Evolutionary conservation across 2,888 invertebrate species (phyloP).

Genomic region (Diploptera punctata): DNA sequence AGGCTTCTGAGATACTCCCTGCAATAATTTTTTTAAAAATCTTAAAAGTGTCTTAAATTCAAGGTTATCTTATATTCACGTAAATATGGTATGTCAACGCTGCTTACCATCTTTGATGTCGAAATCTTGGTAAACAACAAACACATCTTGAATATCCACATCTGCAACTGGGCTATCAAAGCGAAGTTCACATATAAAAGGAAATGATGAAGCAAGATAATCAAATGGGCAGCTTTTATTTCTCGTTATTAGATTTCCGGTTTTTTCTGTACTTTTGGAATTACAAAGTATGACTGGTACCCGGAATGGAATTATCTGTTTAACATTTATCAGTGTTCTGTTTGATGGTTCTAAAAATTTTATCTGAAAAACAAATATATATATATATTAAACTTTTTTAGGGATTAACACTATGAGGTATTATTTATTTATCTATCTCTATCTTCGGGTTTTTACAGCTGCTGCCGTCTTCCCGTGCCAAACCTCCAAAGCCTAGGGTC

Average conservation of each 20-base stretch:
- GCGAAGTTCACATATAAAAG: slow-evolving; percentile 56
- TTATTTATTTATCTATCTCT: too few relatives aligned
- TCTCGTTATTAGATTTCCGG: slow-evolving; percentile 44
- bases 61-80: too few relatives aligned
- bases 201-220: slow-evolving; percentile 51
- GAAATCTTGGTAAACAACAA: slow-evolving; percentile 55
- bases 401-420: too few relatives aligned
- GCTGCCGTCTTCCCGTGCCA: too few relatives aligned
- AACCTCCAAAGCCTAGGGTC: too few relatives aligned
- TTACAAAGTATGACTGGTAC: slow-evolving; percentile 47
- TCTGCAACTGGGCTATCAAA: slow-evolving; percentile 50
- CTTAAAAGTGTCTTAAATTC: too few relatives aligned
- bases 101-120: slow-evolving; percentile 48
- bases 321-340: slow-evolving; percentile 46
- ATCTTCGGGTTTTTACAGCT: not conserved
- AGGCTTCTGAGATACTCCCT: too few relatives aligned
- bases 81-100: too few relatives aligned
- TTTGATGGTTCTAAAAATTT: slow-evolving; percentile 44
- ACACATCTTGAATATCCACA: slow-evolving; percentile 53
- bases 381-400: too few relatives aligned
- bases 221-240: slow-evolving; percentile 44
- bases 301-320: slow-evolving; percentile 40
- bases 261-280: slow-evolving; percentile 40
- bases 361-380: slow-evolving; percentile 43
- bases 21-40: too few relatives aligned